phyloP scores from a whole-genome alignment of 2,888 invertebrate genomes.

The Hydriomena furcata region DNA sequence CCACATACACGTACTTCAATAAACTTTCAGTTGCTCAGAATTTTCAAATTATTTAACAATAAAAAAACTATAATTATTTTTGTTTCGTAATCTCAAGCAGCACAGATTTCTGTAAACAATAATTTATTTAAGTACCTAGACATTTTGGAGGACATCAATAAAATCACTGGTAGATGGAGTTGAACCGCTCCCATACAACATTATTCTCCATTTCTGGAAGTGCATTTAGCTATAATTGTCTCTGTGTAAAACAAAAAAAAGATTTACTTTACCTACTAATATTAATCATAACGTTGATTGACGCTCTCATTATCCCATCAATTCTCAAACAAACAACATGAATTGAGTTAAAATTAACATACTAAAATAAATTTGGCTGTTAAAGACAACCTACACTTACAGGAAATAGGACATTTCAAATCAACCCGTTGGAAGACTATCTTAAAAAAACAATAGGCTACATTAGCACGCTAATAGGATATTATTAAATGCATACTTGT shows the following conservation, averaged over 20 bases:
- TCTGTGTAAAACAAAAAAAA: conserved; percentile 5
- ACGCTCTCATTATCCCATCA: conserved; percentile 18
- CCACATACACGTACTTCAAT: conserved; percentile 7
- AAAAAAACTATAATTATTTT: conserved; percentile 12
- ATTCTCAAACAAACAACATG: conserved; percentile 28
- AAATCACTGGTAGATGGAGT: conserved; percentile 21
- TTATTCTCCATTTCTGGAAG: too few relatives aligned
- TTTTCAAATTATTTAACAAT: conserved; percentile 15
- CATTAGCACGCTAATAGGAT: conserved; percentile 45
- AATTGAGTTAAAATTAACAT: conserved; percentile 24
- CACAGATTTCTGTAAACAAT: conserved; percentile 17
- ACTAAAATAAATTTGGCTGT: conserved; percentile 31
- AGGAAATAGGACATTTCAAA: conserved; percentile 48
- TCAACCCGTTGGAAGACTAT: conserved; percentile 75
- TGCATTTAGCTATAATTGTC: too few relatives aligned
- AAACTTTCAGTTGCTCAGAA: conserved; percentile 13
- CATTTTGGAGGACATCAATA: conserved; percentile 12
- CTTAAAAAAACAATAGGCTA: conserved; percentile 44
- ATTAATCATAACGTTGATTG: conserved; percentile 7
- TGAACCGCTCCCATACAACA: conserved; percentile 2
- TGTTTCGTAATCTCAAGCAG: conserved; percentile 21
- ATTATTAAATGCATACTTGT: conserved; percentile 47
- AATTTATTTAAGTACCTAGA: conserved; percentile 24
- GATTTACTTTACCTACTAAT: conserved; percentile 4
- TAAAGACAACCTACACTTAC: conserved; percentile 29